Conservation (phyloP, 2,888 invertebrate genomes). For the Meliscaeva auricollis region DNA sequence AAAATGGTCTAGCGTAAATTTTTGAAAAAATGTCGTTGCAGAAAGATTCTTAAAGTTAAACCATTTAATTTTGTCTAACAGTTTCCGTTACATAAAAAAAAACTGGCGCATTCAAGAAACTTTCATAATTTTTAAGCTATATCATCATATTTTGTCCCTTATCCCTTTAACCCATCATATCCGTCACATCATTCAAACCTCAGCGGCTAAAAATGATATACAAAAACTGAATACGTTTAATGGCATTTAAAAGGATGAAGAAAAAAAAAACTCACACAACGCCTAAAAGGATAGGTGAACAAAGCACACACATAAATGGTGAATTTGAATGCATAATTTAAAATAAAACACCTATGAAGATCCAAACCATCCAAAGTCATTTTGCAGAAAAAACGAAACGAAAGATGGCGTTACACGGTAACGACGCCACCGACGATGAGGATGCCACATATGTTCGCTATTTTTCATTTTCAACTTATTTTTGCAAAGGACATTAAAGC, state of each 20-base stretch:
- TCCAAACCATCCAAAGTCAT: neutral
- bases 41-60: neutral
- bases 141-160: neutral
- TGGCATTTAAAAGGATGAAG: neutral
- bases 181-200: neutral
- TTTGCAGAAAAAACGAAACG: neutral
- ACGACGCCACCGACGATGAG: neutral
- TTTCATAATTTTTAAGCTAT: neutral
- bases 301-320: neutral
- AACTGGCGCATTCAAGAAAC: neutral
- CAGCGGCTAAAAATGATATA: neutral
- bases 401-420: neutral
- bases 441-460: neutral
- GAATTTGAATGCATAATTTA: neutral
- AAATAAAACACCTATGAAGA: neutral
- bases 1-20: too few relatives aligned
- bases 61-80: neutral
- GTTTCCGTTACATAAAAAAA: neutral
- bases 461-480: neutral
- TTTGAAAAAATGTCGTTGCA: too few relatives aligned
- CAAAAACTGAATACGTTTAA: constrained; percentile 3
- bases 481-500: neutral
- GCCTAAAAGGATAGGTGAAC: constrained; percentile 7
- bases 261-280: neutral
- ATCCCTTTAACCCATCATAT: neutral